phyloP scores from a whole-genome alignment of 2,113 vertebrate species.

The Aegotheles bennettii region DNA sequence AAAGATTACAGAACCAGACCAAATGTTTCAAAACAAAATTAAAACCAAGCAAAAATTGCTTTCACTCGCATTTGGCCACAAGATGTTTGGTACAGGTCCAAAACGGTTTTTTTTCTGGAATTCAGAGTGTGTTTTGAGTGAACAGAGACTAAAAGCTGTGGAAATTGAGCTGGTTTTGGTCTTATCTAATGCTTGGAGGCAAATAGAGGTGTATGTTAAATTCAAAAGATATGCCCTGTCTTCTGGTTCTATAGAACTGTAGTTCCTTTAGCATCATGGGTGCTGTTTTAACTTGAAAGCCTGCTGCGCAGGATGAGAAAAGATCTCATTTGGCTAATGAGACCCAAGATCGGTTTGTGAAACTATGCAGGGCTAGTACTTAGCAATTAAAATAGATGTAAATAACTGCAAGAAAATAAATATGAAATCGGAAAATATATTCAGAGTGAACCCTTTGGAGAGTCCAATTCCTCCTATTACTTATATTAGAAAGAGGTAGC shows the following conservation, averaged over 20 bases:
- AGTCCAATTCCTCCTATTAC: background rate
- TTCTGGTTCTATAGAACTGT: background rate
- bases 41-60: background rate
- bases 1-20: background rate
- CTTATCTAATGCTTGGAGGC: background rate
- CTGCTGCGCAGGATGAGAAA: background rate
- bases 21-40: background rate
- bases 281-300: background rate
- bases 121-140: background rate
- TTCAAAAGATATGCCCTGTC: background rate
- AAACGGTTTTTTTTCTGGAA: background rate
- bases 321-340: background rate
- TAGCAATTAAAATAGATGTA: background rate
- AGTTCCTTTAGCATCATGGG: background rate
- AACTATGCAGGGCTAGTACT: background rate
- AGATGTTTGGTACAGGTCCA: background rate
- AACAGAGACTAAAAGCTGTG: background rate
- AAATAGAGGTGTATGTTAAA: rapidly evolving
- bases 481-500: background rate
- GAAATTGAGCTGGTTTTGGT: background rate
- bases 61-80: background rate
- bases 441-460: background rate
- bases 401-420: background rate
- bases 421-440: background rate
- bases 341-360: background rate